phyloP scores from a whole-genome alignment of 2,113 vertebrate genomes.

The Trachemys scripta region DNA sequence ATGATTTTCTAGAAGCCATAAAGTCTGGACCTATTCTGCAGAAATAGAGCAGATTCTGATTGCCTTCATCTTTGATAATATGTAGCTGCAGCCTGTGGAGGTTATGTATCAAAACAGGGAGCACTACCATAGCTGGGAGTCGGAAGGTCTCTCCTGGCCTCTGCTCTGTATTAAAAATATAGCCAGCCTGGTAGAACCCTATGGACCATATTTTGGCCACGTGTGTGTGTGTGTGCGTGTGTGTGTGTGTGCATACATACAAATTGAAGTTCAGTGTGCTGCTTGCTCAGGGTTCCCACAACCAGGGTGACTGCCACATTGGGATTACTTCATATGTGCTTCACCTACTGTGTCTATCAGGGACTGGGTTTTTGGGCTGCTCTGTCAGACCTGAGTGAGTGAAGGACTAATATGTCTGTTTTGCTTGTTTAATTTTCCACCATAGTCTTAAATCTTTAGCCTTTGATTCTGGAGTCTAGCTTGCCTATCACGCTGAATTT shows the following conservation, averaged over 20 bases:
- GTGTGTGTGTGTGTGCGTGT: too few relatives aligned
- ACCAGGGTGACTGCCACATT: conserved; percentile 54
- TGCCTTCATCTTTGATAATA: conserved; percentile 1
- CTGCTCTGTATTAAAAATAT: neutral
- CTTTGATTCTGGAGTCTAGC: conserved; percentile 25
- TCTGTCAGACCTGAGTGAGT: conserved; percentile 28
- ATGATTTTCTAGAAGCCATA: neutral
- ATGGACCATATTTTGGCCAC: conserved; percentile 28
- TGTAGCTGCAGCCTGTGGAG: neutral
- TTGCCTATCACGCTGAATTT: conserved; percentile 26
- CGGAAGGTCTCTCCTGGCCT: conserved; percentile 29
- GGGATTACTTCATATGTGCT: conserved; percentile 45
- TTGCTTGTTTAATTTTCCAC: conserved; percentile 16
- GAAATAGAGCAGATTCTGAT: conserved; percentile 6
- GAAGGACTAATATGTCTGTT: conserved; percentile 28
- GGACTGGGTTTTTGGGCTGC: conserved; percentile 3
- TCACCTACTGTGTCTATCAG: conserved; percentile 34
- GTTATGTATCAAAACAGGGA: neutral
- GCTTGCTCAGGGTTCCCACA: conserved; percentile 60
- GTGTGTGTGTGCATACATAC: conserved; percentile 48
- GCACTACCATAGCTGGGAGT: conserved; percentile 13
- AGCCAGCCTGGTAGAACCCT: neutral
- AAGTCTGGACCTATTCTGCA: neutral
- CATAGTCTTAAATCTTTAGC: conserved; percentile 8
- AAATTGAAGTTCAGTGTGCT: conserved; percentile 52